Percentiles rank a stretch among this genome's conserved stretches.
phyloP scores from a whole-genome alignment of 2,888 invertebrate species.

The Yponomeuta malinellus region DNA sequence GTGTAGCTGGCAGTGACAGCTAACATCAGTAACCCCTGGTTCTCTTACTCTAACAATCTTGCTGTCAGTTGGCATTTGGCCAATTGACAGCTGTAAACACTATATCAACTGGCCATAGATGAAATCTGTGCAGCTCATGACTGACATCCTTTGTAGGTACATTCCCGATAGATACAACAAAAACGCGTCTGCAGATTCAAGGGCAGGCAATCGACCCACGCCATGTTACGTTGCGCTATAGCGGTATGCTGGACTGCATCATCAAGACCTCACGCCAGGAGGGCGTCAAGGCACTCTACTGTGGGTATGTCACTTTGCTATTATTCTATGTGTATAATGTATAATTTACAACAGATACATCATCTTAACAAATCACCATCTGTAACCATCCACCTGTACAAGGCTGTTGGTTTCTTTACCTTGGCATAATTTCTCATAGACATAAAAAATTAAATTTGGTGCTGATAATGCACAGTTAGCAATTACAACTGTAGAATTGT shows the following conservation, averaged over 20 bases:
- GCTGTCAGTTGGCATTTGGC: too few species aligned
- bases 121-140: too few species aligned
- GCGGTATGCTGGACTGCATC: conserved; percentile 95
- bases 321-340: not conserved
- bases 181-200: conserved; percentile 95
- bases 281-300: conserved; percentile 89
- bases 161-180: conserved; percentile 97
- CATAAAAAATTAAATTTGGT: too few species aligned
- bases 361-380: too few species aligned
- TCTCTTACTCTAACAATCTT: too few species aligned
- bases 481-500: not conserved
- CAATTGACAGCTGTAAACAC: too few species aligned
- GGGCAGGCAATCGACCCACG: conserved; percentile 89
- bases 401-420: too few species aligned
- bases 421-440: too few species aligned
- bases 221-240: conserved; percentile 85
- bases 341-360: not conserved
- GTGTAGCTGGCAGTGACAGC: too few species aligned
- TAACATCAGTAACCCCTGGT: too few species aligned
- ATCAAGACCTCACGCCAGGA: conserved; percentile 90
- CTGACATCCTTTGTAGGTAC: conserved; percentile 78
- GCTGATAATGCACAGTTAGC: not conserved
- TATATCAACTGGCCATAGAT: too few species aligned
- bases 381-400: too few species aligned
- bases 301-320: conserved; percentile 45